Conservation (phyloP, 1,140 invertebrate genomes). For the Nasonia vitripennis region DNA sequence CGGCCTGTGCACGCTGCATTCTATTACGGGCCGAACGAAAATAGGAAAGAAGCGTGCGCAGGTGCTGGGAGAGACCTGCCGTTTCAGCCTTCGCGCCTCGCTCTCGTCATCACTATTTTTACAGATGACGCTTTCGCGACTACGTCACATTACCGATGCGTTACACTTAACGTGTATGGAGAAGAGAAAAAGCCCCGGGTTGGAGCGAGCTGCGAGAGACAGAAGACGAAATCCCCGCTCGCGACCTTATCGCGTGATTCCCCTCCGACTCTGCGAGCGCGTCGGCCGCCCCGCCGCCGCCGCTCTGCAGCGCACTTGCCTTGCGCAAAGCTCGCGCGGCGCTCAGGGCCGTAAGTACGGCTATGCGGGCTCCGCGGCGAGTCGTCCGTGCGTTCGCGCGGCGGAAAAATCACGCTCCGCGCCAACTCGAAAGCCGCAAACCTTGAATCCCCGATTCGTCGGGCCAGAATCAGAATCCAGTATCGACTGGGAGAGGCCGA, state of each 20-base stretch:
- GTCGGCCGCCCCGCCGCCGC: background rate
- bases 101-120: background rate
- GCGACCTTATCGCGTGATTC: conserved; percentile 19
- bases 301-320: conserved; percentile 9
- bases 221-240: background rate
- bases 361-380: background rate
- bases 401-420: background rate
- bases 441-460: background rate
- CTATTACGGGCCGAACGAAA: no score
- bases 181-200: background rate
- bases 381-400: no score
- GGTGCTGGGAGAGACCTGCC: background rate
- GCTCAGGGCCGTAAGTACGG: background rate
- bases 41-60: no score
- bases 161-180: background rate
- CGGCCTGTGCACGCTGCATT: no score
- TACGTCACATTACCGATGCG: background rate
- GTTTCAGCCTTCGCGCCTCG: background rate
- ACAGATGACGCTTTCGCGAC: background rate
- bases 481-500: background rate
- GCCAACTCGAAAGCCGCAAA: background rate
- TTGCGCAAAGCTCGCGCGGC: conserved; percentile 5
- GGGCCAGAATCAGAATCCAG: conserved; percentile 10
- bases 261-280: background rate
- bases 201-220: background rate